Base-by-base conservation (phyloP, 2,888 invertebrate species). In the Cryptophagus acutangulus region DNA sequence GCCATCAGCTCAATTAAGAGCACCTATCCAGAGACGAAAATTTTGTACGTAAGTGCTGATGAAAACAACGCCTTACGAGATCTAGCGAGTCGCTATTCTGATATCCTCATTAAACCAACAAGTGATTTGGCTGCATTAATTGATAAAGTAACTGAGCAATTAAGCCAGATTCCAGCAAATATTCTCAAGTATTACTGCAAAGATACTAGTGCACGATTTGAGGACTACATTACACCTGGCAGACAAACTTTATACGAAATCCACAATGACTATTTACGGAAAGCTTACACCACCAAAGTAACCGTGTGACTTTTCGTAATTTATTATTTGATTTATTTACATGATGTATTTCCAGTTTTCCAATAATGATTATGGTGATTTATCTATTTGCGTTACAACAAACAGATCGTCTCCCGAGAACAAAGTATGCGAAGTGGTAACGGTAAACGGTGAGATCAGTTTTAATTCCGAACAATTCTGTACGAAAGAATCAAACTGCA, bases 201-300 rank as follows among this genome's bases (percentile, higher is more conserved):
- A 35, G 44, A 47, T n/a, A 48, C 45, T 16, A 39, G 48, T 24
- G 71, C 74, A 52, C 57, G 71, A 42, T 74, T 74, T 38, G 81
- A 82, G 63, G 80, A 81, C 58, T 81, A 77, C 45, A 69, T 78
- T 8, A 66, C 76, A 33, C 76, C 78, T 1, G 66, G 70, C 15
- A 61, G 52, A 8, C 51, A 52, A 15, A 57, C 47, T 17, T 42
- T 53, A 37, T 67, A 75, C 41, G 70, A 73, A 40, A 71, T 74
- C 28, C 66, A 66, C 1, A 77, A 46, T 25, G 61, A 63, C 38
- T 64, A 61, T 39, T 46, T 58, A 4, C 42, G 40, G 33, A 51
- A 55, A 31, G 54, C 44, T 49, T 37, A 48, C 33, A 43, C 44
- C 10, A 55, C 62, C 28, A 58, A 61, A 58, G 66, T 65, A 52